A percentile compares a stretch with the other conserved stretches of the same genome.
Evolutionary conservation across 2,113 vertebrate species (phyloP).

Genomic region (Barbus barbus): DNA sequence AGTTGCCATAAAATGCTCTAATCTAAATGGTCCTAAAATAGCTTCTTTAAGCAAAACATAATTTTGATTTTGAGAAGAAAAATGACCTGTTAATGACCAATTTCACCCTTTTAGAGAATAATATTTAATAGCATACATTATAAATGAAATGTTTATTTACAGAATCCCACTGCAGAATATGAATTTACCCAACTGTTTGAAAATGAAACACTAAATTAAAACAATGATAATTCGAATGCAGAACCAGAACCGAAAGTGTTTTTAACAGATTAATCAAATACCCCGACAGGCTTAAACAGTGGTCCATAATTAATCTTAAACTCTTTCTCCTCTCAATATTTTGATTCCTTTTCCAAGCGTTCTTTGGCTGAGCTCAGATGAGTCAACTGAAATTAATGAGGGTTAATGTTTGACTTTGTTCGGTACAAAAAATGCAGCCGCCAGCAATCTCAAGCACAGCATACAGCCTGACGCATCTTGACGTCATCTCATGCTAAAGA

Average conservation of each 20-base stretch:
- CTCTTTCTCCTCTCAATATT: neutral
- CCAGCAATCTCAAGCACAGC: neutral
- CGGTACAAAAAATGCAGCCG: conserved; percentile 33
- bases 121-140: neutral
- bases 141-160: conserved; percentile 58
- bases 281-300: neutral
- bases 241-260: conserved; percentile 3
- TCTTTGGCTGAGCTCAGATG: conserved; percentile 54
- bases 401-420: neutral
- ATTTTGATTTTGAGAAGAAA: too few species aligned
- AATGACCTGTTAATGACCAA: too few species aligned
- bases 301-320: neutral
- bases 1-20: too few species aligned
- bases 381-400: conserved; percentile 20
- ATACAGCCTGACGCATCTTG: neutral
- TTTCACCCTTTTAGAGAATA: neutral
- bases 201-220: conserved; percentile 29
- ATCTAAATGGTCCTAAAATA: too few species aligned
- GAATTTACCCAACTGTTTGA: conserved; percentile 51
- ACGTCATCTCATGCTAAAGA: neutral
- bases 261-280: neutral
- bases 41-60: too few species aligned
- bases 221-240: neutral
- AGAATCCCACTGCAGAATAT: conserved; percentile 52
- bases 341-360: conserved; percentile 13